Evolutionary conservation across 2,888 invertebrate genomes (phyloP), one percentile per base, ranked within the genome.

Genomic region (Metopia argyrocephala): DNA sequence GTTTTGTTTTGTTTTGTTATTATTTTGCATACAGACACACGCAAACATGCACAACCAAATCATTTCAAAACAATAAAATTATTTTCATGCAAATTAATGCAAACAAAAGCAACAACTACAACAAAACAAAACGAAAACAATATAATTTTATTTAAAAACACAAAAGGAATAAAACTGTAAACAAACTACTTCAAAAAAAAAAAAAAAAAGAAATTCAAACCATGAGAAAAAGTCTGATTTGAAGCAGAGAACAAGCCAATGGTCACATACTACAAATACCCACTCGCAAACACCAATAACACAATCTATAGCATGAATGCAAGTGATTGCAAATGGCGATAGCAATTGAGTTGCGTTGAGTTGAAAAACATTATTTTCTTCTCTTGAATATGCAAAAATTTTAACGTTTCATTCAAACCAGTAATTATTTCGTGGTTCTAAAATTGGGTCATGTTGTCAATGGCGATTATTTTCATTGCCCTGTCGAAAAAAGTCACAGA

Each of bases 41-140:
- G 3, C 20, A 27, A 27, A 18, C 52, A 23, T 3, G 3, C 9
- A 38, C 38, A 38, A 38, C 38, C 9, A 38, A 9, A 38, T 12
- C 1, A 15, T 21, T 59, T 21, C 21, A 38, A 38, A 38, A 45
- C 59, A 45, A 61, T 61, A 61, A 61, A 38, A 61, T 21, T 45
- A 45, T 45, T 61, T 31, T 61, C 31, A 31, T 57, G 57, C 31
- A 57, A 57, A 57, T 28, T 57, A n/a, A 18, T 50, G 9, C 9
- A 31, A 21, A 31, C n/a, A 31, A 57, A 57, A 57, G 31, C 25
- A 18, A 18, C 31, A 57, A 20, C 28, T 9, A 57, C 1, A 57
- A 31, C 18, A 57, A 57, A 57, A 38, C 2, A 38, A 57, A 20
- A 20, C 57, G 12, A 20, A 38, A 38, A 38, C 38, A 38, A 38